Base-by-base conservation (phyloP, 2,888 invertebrate species). In the Trilocha varians region DNA sequence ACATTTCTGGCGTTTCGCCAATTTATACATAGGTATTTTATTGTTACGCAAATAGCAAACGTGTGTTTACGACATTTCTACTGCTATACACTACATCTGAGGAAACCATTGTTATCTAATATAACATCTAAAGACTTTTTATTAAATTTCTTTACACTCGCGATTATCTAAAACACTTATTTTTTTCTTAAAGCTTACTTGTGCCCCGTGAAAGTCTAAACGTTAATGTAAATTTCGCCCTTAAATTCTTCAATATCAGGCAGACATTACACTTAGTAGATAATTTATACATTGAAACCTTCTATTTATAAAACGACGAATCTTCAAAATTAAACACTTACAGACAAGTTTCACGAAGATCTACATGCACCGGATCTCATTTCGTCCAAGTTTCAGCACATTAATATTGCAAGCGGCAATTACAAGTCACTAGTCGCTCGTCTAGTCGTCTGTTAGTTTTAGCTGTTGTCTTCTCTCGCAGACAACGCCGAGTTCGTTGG, bases 341-440 rank as follows among this genome's bases (percentile, higher is more conserved):
- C 34, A 34, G 47, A 47, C 59, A 62, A 57, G 62, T 50, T 48
- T 48, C 25, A 61, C 55, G 62, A 59, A 59, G 57, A 78, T 79
- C 68, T 79, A 77, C 65, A 69, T 69, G 71, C 70, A 68, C 77
- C 61, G 77, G 78, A 6, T 78, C 83, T 80, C 78, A 80, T 83
- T 83, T 78, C 76, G 74, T 73, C 68, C 75, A 74, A 78, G 79
- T 82, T 78, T 75, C 71, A 70, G 73, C 78, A 78, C 82, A 83
- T 83, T 84, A 82, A 82, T 83, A 80, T 82, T 83, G 78, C 79
- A 82, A 62, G 73, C 74, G 69, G 82, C 83, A 83, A 84, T 83
- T 83, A 83, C 79, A 76, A 78, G 79, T 78, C 75, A 65, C 73
- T 67, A 74, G 75, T 72, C 73, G 65, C 78, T 70, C 70, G 67